Base-by-base conservation (phyloP, 2,113 vertebrate species). In the Xiphophorus couchianus region DNA sequence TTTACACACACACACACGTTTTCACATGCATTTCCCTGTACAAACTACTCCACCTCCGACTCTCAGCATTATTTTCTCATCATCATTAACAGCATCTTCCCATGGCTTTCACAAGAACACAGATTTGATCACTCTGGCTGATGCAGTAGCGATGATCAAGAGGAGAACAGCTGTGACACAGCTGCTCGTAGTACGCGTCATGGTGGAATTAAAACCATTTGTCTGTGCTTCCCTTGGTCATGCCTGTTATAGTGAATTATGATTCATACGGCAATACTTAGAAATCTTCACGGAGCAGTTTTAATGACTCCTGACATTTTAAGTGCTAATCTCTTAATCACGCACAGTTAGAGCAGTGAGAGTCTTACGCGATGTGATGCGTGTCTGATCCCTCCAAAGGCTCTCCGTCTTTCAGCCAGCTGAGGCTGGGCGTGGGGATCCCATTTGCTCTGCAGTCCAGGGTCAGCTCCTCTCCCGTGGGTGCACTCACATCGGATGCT, bases 401-500 rank as follows among this genome's bases (percentile, higher is more conserved):
- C 44, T 84, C 78, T 25, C 97, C 96, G 0, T 97, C 95, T 90
- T 96, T 98, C 76, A 97, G 88, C 97, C 97, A 98, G 81, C 90
- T 90, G 82, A 98, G 89, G 0, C 76, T 86, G 0, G 97, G 97
- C 0, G 79, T 71, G 0, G 97, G 96, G 80, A 90, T 94, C 19
- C 97, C 97, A 0, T 91, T 89, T 0, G 88, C 95, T 76, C 17
- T 93, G 65, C 97, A 98, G 86, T 95, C 93, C 85, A 98, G 91
- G 30, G 70, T 95, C 66, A 95, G 80, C 65, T 94, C 88, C 44
- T 94, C 84, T 4, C 93, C 95, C 68, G 93, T 80, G 62, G 92
- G 81, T 30, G 94, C 86, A 0, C 90, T 96, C 84, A 95, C 89
- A 60, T 98, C 96, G 1, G 93, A 94, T 0, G 93, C 84, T 0